Conservation (phyloP, 1,140 invertebrate genomes). For the Neodiprion lecontei region DNA sequence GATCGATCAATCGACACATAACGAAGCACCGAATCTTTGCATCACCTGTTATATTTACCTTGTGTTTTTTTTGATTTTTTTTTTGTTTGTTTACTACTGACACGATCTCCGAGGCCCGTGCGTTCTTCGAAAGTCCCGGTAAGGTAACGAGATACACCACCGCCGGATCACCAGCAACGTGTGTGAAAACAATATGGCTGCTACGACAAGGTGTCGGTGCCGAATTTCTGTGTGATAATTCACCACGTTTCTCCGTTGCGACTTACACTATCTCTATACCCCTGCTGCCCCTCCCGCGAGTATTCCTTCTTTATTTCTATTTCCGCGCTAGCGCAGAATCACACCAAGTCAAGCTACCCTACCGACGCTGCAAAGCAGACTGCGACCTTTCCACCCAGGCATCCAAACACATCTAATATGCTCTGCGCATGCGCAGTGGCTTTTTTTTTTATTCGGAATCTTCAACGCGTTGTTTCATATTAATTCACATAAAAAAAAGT, state of each 20-base stretch:
- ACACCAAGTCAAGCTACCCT: slow-evolving; percentile 1
- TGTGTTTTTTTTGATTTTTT: slow-evolving; percentile 6
- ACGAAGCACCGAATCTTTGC: too few species aligned
- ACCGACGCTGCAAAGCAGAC: neutral
- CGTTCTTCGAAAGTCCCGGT: slow-evolving; percentile 20
- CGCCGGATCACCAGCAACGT: slow-evolving; percentile 33
- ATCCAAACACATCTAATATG: neutral
- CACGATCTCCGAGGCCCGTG: slow-evolving; percentile 20
- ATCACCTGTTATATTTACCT: slow-evolving; percentile 38
- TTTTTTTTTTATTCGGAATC: too few species aligned
- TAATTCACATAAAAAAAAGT: neutral
- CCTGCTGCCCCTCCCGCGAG: slow-evolving; percentile 25
- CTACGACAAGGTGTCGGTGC: slow-evolving; percentile 29
- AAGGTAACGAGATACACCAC: slow-evolving; percentile 28
- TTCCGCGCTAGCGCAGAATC: slow-evolving; percentile 38
- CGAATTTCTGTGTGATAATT: slow-evolving; percentile 44
- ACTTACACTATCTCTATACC: too few species aligned
- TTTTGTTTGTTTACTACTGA: too few species aligned
- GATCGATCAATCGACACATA: neutral
- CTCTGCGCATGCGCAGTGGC: neutral
- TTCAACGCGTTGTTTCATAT: too few species aligned
- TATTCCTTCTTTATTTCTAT: too few species aligned
- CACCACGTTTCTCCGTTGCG: neutral
- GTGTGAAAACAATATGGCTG: slow-evolving; percentile 48
- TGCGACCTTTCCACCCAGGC: neutral